A percentile compares a stretch with the other conserved stretches of the same genome.
Conservation (phyloP, 2,888 invertebrate species). For the Doris montereyensis region DNA sequence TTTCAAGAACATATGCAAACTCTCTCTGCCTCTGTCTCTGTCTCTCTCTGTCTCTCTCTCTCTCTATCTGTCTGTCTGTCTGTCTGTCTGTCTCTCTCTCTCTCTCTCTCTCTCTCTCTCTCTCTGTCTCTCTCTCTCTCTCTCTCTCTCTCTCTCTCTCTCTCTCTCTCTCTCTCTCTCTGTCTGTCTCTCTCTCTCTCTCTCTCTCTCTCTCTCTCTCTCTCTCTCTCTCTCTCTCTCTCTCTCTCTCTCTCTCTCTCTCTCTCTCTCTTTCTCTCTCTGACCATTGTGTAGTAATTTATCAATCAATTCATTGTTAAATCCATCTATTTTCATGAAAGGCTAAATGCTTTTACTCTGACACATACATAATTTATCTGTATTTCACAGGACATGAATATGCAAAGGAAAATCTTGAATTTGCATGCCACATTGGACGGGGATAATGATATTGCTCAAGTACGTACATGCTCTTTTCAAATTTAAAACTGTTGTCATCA, state of each 20-base stretch:
- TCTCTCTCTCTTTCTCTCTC: background rate
- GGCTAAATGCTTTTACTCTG: too few relatives aligned
- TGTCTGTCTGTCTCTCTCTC: slow-evolving; percentile 17
- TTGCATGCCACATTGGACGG: slow-evolving; percentile 64
- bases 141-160: background rate
- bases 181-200: slow-evolving; percentile 15
- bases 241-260: background rate
- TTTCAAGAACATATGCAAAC: too few relatives aligned
- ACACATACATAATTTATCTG: too few relatives aligned
- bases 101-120: slow-evolving; percentile 20
- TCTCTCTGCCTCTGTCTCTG: background rate
- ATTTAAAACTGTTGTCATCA: too few relatives aligned
- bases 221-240: background rate
- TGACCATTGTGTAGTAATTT: too few relatives aligned
- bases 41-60: slow-evolving; percentile 3
- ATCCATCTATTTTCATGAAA: too few relatives aligned
- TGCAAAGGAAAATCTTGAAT: slow-evolving; percentile 65
- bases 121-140: background rate
- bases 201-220: slow-evolving; percentile 14
- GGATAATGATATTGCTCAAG: too few relatives aligned
- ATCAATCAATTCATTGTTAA: too few relatives aligned
- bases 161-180: slow-evolving; percentile 5
- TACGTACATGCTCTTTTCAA: too few relatives aligned
- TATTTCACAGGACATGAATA: slow-evolving; percentile 67
- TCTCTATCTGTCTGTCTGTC: background rate